phyloP scores from a whole-genome alignment of 2,888 invertebrate species.

The Chrysopilus asiliformis region DNA sequence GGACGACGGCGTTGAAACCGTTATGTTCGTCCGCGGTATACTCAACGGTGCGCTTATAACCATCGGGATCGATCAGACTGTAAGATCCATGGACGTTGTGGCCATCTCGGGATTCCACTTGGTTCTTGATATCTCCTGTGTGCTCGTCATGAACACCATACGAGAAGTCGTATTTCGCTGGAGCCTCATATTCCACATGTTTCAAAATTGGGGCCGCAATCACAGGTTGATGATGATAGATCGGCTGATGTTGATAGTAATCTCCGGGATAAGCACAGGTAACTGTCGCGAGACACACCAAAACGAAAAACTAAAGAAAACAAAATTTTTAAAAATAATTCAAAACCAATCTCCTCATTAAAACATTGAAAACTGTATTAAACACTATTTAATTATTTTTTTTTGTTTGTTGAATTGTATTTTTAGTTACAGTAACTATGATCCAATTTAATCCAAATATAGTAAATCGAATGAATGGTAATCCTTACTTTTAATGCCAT shows the following conservation, averaged over 20 bases:
- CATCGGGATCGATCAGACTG: slow-evolving; percentile 41
- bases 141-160: slow-evolving; percentile 39
- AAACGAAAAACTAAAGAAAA: no score
- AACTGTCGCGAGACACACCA: no score
- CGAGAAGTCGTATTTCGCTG: slow-evolving; percentile 37
- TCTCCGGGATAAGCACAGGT: slow-evolving; percentile 1
- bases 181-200: slow-evolving; percentile 17
- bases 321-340: no score
- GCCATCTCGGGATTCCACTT: slow-evolving; percentile 39
- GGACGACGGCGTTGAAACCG: slow-evolving; percentile 43
- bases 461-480: neutral
- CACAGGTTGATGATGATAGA: neutral
- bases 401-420: neutral
- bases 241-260: neutral
- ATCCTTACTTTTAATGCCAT: slow-evolving; percentile 10
- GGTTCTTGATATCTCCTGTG: slow-evolving; percentile 41
- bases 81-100: slow-evolving; percentile 41
- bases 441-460: neutral
- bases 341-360: slow-evolving; percentile 1
- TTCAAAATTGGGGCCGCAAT: slow-evolving; percentile 4
- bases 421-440: neutral
- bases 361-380: neutral
- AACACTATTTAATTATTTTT: neutral
- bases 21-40: slow-evolving; percentile 41
- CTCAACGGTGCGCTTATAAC: slow-evolving; percentile 40